A percentile compares a stretch with the other conserved stretches of the same genome.
Evolutionary conservation across 2,113 vertebrate genomes (phyloP).

Genomic region (Apus apus): DNA sequence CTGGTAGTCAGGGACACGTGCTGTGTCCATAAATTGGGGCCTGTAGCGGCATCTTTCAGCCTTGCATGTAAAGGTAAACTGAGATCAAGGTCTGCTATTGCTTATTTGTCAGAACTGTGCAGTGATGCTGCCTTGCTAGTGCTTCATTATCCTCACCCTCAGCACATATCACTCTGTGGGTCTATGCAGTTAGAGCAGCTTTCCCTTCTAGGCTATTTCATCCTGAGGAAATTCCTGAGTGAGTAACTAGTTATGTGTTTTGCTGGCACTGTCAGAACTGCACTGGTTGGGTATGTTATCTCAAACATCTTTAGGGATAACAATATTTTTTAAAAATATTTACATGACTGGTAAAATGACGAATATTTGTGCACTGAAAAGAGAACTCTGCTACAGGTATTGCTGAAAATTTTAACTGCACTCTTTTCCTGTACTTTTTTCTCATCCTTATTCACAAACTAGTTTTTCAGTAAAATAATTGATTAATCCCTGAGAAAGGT

Average conservation of each 20-base stretch:
- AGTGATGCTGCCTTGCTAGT: background rate
- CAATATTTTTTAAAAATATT: background rate
- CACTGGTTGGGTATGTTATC: background rate
- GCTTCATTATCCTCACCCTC: background rate
- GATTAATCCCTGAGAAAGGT: background rate
- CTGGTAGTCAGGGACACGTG: conserved; percentile 17
- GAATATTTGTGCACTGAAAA: background rate
- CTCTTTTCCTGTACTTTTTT: accelerated
- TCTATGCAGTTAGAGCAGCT: accelerated
- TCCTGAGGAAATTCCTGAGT: background rate
- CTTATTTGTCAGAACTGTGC: background rate
- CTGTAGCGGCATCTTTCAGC: background rate
- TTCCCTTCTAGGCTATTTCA: background rate
- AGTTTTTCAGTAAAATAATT: conserved; percentile 12
- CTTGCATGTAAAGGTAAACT: conserved; percentile 5
- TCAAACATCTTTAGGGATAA: background rate
- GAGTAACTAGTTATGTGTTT: background rate
- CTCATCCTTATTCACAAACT: background rate
- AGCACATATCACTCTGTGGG: accelerated
- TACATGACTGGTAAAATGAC: background rate
- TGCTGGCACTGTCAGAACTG: background rate
- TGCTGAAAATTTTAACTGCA: background rate
- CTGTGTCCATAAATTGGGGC: conserved; percentile 6
- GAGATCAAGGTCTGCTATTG: background rate
- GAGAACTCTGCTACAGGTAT: background rate